Evolutionary conservation across 2,888 invertebrate genomes (phyloP).

Genomic region (Serrognathus titanus): DNA sequence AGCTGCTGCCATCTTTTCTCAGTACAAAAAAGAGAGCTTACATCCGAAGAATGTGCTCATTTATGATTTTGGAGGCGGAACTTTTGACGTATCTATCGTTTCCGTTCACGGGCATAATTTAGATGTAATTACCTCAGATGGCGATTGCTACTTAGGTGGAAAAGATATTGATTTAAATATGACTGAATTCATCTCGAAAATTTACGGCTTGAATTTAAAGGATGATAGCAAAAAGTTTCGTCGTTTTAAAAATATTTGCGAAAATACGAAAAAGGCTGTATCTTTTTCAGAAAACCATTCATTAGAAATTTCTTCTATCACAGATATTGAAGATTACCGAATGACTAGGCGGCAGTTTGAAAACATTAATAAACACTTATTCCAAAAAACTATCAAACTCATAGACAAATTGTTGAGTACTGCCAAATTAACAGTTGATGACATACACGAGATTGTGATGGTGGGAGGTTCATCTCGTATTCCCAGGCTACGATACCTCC

Average conservation of each 20-base stretch:
- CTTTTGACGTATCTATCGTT: slow-evolving; percentile 31
- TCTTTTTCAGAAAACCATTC: neutral
- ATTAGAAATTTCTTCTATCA: no score
- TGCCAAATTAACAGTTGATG: slow-evolving; percentile 18
- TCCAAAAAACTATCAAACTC: slow-evolving; percentile 24
- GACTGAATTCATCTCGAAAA: slow-evolving; percentile 20
- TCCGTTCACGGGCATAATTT: slow-evolving; percentile 15
- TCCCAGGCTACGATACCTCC: slow-evolving; percentile 28
- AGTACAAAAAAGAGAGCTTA: slow-evolving; percentile 17
- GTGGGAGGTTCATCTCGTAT: slow-evolving; percentile 35
- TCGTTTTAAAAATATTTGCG: slow-evolving; percentile 25
- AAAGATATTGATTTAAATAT: slow-evolving; percentile 30
- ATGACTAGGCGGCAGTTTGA: slow-evolving; percentile 27
- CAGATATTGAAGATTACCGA: no score
- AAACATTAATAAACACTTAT: slow-evolving; percentile 19
- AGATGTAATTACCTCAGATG: slow-evolving; percentile 26
- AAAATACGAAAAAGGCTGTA: slow-evolving; percentile 21
- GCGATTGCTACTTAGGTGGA: slow-evolving; percentile 33
- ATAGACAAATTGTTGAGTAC: slow-evolving; percentile 25
- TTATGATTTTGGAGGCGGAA: slow-evolving; percentile 30
- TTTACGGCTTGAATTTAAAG: slow-evolving; percentile 17
- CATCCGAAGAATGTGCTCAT: slow-evolving; percentile 10
- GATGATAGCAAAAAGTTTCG: slow-evolving; percentile 14
- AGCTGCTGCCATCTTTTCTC: slow-evolving; percentile 30
- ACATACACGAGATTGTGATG: slow-evolving; percentile 31